Base-by-base conservation (phyloP, 2,888 invertebrate genomes). In the Sminthurides aquaticus region DNA sequence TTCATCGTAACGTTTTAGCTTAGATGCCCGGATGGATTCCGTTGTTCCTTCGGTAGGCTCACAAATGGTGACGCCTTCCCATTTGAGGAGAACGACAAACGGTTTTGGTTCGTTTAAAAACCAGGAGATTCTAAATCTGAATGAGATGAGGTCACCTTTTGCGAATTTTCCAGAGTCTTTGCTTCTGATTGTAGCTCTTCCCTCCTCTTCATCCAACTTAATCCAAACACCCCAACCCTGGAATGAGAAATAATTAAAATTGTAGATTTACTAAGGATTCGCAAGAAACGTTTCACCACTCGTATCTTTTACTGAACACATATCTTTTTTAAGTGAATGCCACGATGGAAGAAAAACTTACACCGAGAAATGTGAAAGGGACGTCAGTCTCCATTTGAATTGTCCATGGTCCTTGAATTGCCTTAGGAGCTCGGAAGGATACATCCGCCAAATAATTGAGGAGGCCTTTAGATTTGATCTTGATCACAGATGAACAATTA, bases 361-460 rank as follows among this genome's bases (percentile, higher is more conserved):
- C 64, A 5, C 64, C 64, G n/a, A 64, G 52, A 34, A 64, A 64
- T 20, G 59, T 59, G 25, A 59, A 64, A 1, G 64, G 64, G 1
- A 59, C 59, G 28, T 64, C 59, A 11, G 64, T 64, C 20, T 55
- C 34, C 54, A 64, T 52, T 27, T 52, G 18, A 25, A 59, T 15
- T 25, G 11, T 26, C 64, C 64, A 64, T 18, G 24, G 34, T 1
- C 64, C 64, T 15, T 52, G 20, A 25, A 52, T 8, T 1, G 27
- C n/a, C n/a, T 52, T 59, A 3, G 64, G 59, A 3, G 48, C 64
- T n/a, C 54, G 34, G 25, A 64, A 64, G 11, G 58, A 22, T 2
- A 64, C 59, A 2, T 26, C 49, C 1, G 54, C 64, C 29, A 64
- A 29, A 26, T 64, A 64, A 34, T 54, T 49, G 2, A 52, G 49